A percentile compares a stretch with the other conserved stretches of the same genome.
Conservation (phyloP, 2,113 vertebrate species). For the Struthio camelus region DNA sequence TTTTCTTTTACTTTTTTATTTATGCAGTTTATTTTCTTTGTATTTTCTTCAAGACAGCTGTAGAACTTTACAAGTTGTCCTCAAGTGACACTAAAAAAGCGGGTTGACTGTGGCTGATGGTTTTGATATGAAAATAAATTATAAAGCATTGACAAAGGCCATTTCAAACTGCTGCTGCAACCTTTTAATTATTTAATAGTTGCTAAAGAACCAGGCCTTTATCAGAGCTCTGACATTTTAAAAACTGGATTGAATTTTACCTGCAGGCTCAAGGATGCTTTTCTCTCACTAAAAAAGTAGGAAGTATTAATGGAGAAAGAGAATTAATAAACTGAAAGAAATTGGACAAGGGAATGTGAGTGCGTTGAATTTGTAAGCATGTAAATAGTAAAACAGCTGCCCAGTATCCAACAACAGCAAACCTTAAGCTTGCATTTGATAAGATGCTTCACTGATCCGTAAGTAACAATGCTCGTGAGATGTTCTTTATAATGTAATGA, state of each 20-base stretch:
- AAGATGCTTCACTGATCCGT: not conserved
- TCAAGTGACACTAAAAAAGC: slow-evolving; percentile 22
- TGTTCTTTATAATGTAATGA: not conserved
- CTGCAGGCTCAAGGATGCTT: not conserved
- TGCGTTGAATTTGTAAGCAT: not conserved
- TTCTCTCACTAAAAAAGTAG: not conserved
- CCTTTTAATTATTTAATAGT: slow-evolving; percentile 52
- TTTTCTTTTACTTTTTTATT: not conserved
- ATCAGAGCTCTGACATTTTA: slow-evolving; percentile 20
- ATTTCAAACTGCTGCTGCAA: not conserved
- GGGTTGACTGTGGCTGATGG: not conserved
- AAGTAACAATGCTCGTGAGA: not conserved
- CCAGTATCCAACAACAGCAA: not conserved
- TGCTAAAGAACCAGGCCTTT: slow-evolving; percentile 18
- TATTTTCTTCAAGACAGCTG: not conserved
- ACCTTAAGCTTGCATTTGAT: not conserved
- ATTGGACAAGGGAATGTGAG: not conserved
- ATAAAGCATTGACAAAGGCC: not conserved
- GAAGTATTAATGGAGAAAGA: not conserved
- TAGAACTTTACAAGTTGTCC: not conserved
- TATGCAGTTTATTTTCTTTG: not conserved
- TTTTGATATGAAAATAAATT: slow-evolving; percentile 26
- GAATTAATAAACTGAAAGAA: not conserved
- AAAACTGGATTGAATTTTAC: slow-evolving; percentile 8
- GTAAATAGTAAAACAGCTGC: not conserved